phyloP scores from a whole-genome alignment of 2,113 vertebrate genomes.

The Stictonetta naevosa region DNA sequence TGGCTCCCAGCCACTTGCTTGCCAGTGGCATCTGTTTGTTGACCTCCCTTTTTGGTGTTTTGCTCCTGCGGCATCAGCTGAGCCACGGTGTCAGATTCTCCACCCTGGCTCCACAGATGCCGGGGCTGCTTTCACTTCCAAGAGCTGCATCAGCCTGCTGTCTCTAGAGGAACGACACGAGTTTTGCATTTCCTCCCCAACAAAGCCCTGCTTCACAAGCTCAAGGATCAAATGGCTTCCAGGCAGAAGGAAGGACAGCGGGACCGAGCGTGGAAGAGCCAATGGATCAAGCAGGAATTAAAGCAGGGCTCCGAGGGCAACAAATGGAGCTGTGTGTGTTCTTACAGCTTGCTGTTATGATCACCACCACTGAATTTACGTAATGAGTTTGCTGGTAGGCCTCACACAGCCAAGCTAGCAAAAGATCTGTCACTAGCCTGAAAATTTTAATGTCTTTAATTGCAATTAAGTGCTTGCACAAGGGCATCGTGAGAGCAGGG shows the following conservation, averaged over 20 bases:
- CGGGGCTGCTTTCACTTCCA: not conserved
- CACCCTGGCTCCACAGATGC: not conserved
- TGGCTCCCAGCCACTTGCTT: not conserved
- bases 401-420: not conserved
- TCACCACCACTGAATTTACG: not conserved
- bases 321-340: not conserved
- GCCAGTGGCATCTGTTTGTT: not conserved
- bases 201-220: not conserved
- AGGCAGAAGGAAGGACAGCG: not conserved
- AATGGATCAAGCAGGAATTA: not conserved
- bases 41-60: not conserved
- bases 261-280: not conserved
- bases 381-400: not conserved
- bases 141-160: not conserved
- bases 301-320: not conserved
- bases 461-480: not conserved
- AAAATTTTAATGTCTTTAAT: not conserved
- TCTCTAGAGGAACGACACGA: not conserved
- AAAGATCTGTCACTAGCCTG: not conserved
- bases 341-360: accelerated
- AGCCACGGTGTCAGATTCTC: not conserved
- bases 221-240: not conserved
- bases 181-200: not conserved
- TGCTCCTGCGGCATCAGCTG: not conserved
- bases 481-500: not conserved